These are phyloP conservation scores for Ornithoptera priamus DNA, from an alignment of 2,888 invertebrate genomes.

Conservation along the genomic window DNA sequence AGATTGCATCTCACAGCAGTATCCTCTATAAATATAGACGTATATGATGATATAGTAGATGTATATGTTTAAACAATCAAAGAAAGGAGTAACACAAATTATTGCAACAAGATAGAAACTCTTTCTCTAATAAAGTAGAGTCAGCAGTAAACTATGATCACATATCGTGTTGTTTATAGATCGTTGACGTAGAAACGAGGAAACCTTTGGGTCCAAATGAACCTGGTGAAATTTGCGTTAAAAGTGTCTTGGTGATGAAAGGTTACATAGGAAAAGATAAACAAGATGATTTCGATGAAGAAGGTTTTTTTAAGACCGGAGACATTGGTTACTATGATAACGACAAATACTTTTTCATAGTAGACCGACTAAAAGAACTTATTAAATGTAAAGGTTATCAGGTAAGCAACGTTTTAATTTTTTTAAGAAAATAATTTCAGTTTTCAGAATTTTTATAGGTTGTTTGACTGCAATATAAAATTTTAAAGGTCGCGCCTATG, in stretches of 20 bases:
- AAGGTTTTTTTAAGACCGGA: constrained; percentile 87
- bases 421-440: not conserved
- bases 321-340: constrained; percentile 87
- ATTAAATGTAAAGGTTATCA: constrained; percentile 90
- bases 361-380: constrained; percentile 88
- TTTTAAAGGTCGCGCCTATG: constrained; percentile 83
- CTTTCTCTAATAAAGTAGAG: not conserved
- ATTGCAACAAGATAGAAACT: too few species aligned
- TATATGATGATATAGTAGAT: too few species aligned
- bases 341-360: constrained; percentile 84
- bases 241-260: constrained; percentile 87
- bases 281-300: constrained; percentile 85
- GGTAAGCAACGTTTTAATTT: constrained; percentile 49
- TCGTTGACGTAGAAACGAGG: constrained; percentile 76
- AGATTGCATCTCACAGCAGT: too few species aligned
- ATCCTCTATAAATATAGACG: too few species aligned
- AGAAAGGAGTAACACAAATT: too few species aligned
- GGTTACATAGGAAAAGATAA: constrained; percentile 82
- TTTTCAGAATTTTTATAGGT: too few species aligned
- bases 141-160: not conserved
- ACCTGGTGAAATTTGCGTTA: constrained; percentile 89
- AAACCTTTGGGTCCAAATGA: constrained; percentile 81
- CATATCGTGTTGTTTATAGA: constrained; percentile 31
- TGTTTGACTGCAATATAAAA: not conserved
- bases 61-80: too few species aligned